phyloP scores from a whole-genome alignment of 1,140 invertebrate genomes.

The Drosophila persimilis region DNA sequence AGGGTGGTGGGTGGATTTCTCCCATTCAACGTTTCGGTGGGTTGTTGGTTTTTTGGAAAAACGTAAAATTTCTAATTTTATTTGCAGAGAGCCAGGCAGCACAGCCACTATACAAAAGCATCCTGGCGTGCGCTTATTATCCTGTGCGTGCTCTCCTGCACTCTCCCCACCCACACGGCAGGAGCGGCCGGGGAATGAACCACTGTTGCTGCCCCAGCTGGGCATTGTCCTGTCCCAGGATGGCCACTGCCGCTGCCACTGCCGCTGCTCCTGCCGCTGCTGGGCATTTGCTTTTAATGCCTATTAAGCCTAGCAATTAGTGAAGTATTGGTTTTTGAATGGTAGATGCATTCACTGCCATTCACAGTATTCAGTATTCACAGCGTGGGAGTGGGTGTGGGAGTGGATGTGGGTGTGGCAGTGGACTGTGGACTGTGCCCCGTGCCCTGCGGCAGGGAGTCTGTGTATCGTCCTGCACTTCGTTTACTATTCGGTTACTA shows the following conservation, averaged over 20 bases:
- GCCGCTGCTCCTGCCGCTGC: conserved; percentile 44
- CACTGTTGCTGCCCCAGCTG: conserved; percentile 50
- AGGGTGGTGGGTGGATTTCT: conserved; percentile 4
- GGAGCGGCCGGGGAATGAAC: background rate
- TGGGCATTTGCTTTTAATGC: conserved; percentile 78
- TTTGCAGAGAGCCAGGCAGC: conserved; percentile 41
- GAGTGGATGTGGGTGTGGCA: no score
- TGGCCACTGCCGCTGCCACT: conserved; percentile 29
- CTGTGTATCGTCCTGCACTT: conserved; percentile 16
- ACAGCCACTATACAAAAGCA: conserved; percentile 67
- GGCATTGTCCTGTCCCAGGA: conserved; percentile 66
- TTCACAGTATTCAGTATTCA: no score
- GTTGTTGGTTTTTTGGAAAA: conserved; percentile 57
- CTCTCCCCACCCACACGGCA: background rate
- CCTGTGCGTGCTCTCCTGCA: conserved; percentile 60
- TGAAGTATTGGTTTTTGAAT: conserved; percentile 77
- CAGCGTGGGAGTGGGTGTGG: no score
- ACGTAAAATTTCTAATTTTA: conserved; percentile 81
- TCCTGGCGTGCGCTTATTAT: conserved; percentile 78
- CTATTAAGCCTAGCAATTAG: conserved; percentile 79
- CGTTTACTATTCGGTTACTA: conserved; percentile 20
- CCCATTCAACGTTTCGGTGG: conserved; percentile 52
- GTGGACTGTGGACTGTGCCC: conserved; percentile 2
- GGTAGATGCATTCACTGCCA: conserved; percentile 34
- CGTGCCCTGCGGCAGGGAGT: conserved; percentile 15